A percentile compares a stretch with the other conserved stretches of the same genome.
These are phyloP conservation scores for Myripristis jacobus DNA, from an alignment of 2,797 vertebrate species.

Conservation along the genomic window DNA sequence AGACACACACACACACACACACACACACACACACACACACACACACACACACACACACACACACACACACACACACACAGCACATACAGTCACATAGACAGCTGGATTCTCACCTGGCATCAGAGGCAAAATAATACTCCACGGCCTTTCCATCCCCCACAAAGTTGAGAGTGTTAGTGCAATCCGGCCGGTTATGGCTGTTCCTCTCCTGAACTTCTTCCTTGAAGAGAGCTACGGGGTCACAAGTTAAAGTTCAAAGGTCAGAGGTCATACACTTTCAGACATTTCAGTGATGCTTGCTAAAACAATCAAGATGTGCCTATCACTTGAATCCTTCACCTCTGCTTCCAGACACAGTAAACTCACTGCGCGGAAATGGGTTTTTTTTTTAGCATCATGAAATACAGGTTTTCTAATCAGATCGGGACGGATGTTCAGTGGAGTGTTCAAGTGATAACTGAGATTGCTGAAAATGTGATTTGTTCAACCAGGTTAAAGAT, in stretches of 20 bases:
- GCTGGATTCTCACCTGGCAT: conserved; percentile 88
- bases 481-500: too few relatives aligned
- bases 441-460: background rate
- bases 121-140: conserved; percentile 97
- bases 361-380: background rate
- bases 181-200: conserved; percentile 79
- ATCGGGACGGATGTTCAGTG: background rate
- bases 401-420: background rate
- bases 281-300: conserved; percentile 5
- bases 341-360: conserved; percentile 11
- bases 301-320: conserved; percentile 53
- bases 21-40: conserved; percentile 17
- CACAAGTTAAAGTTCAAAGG: conserved; percentile 22
- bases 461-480: background rate
- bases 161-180: conserved; percentile 85
- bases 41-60: conserved; percentile 18
- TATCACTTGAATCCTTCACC: conserved; percentile 12
- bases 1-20: background rate
- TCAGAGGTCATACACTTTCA: conserved; percentile 29
- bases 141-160: conserved; percentile 87
- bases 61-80: conserved; percentile 20
- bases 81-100: conserved; percentile 8
- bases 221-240: conserved; percentile 70
- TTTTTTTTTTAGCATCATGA: background rate
- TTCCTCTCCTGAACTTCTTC: conserved; percentile 77